Conservation (phyloP, 2,797 vertebrate species). For the Meda fulgida region DNA sequence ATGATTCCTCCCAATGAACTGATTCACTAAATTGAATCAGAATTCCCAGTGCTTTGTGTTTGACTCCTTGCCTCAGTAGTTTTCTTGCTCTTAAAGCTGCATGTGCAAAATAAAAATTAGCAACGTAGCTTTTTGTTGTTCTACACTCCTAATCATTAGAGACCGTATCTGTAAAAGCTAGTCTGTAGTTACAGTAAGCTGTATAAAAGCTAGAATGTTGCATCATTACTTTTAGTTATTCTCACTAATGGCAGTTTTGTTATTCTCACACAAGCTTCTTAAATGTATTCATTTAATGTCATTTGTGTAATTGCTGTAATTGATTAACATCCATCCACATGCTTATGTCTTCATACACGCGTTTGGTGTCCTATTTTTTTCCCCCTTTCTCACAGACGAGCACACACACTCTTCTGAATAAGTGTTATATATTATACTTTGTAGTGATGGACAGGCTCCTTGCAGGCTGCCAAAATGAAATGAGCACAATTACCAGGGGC, state of each 20-base stretch:
- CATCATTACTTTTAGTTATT: neutral
- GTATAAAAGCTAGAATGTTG: neutral
- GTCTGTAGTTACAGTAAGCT: conserved; percentile 14
- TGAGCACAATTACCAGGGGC: conserved; percentile 60
- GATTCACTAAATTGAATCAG: conserved; percentile 9
- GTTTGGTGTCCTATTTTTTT: neutral
- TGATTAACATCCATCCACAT: neutral
- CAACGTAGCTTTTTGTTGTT: neutral
- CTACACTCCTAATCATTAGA: neutral
- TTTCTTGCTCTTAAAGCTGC: neutral
- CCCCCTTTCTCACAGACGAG: neutral
- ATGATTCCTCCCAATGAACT: neutral
- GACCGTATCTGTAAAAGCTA: neutral
- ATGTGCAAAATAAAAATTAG: neutral
- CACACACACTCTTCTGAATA: conserved; percentile 27
- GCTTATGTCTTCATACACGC: conserved; percentile 17
- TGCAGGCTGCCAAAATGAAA: conserved; percentile 61
- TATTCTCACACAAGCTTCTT: neutral
- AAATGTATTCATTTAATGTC: conserved; percentile 4
- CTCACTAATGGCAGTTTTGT: neutral
- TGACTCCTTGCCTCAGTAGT: neutral
- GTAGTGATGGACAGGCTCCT: conserved; percentile 60
- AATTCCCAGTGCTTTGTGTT: neutral
- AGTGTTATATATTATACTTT: conserved; percentile 49
- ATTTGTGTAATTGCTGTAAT: neutral